Percentiles rank a stretch among this genome's conserved stretches.
phyloP scores from a whole-genome alignment of 2,888 invertebrate species.

The Cantharis lateralis region DNA sequence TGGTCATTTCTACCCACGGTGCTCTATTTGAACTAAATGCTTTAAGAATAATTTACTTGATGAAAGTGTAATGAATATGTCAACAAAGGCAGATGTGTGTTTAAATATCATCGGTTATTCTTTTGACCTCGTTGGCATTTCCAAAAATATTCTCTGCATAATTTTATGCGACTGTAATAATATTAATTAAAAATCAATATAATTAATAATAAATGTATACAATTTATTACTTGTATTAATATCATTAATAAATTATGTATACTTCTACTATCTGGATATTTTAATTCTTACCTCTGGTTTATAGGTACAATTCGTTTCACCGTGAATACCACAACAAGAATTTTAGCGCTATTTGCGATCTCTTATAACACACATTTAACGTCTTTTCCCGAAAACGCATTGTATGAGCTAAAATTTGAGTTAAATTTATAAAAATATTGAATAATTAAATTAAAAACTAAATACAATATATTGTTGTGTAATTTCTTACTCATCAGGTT shows the following conservation, averaged over 20 bases:
- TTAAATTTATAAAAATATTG: too few species aligned
- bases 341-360: too few species aligned
- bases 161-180: neutral
- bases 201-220: neutral
- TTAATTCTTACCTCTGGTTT: too few species aligned
- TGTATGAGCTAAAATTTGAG: too few species aligned
- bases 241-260: neutral
- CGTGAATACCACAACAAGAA: too few species aligned
- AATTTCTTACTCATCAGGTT: too few species aligned
- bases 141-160: neutral
- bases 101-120: constrained; percentile 12
- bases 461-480: too few species aligned
- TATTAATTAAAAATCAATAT: neutral
- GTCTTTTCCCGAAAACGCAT: too few species aligned
- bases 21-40: constrained; percentile 44
- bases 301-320: too few species aligned
- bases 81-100: constrained; percentile 33
- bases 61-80: constrained; percentile 36
- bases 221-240: neutral
- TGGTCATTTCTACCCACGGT: constrained; percentile 38
- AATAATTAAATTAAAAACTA: too few species aligned
- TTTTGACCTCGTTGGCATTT: constrained; percentile 4
- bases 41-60: constrained; percentile 32
- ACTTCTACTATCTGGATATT: too few species aligned
- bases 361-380: too few species aligned